A percentile compares a stretch with the other conserved stretches of the same genome.
Conservation (phyloP, 2,888 invertebrate species). For the Biston betularia region DNA sequence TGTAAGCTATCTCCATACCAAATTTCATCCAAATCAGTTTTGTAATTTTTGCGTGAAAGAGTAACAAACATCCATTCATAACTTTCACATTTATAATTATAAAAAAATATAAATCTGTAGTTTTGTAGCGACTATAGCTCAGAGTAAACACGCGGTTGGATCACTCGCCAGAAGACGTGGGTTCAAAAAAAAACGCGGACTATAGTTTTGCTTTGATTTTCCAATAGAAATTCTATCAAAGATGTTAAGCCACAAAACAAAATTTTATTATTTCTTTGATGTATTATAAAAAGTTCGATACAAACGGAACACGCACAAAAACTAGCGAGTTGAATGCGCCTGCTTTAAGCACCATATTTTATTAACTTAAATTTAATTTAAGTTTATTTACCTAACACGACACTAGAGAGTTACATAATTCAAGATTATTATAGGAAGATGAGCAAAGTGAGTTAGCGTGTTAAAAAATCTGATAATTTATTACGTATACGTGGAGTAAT, state of each 20-base stretch:
- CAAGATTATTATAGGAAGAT: background rate
- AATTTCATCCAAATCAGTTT: no score
- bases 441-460: conserved; percentile 15
- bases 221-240: background rate
- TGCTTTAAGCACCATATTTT: conserved; percentile 45
- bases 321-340: conserved; percentile 55
- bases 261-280: background rate
- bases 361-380: conserved; percentile 20
- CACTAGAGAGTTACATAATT: background rate
- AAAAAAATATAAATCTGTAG: no score
- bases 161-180: no score
- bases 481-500: conserved; percentile 22
- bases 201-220: background rate
- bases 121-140: no score
- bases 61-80: no score
- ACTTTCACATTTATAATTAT: no score
- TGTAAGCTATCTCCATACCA: no score
- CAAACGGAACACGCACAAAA: conserved; percentile 33
- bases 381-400: background rate
- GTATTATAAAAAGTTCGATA: background rate
- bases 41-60: no score
- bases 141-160: no score
- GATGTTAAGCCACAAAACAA: background rate
- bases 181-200: no score
- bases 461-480: conserved; percentile 20